Evolutionary conservation across 2,797 vertebrate species (phyloP), one percentile per base, ranked within the genome.

Genomic region (Urosaurus nigricauda): DNA sequence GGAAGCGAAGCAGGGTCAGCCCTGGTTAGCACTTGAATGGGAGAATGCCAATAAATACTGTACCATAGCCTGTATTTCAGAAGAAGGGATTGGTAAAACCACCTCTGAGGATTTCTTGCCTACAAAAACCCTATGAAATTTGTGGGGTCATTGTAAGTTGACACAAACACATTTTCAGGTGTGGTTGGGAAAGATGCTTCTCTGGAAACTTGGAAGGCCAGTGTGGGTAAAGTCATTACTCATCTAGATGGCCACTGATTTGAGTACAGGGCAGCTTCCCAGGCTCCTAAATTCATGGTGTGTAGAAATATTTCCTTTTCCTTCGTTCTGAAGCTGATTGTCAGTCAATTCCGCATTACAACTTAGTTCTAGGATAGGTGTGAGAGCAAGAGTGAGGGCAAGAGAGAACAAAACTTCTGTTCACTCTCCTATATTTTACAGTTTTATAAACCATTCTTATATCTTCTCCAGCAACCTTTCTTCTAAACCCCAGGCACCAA

Each of bases 311-410:
- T 2, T 32, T 58, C 17, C 1, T 37, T 79, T 73, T 60, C 9
- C 29, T 73, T 17, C 24, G 16, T 73, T 81, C 51, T 58, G 26
- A 81, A n/a, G 12, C 4, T n/a, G 47, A 53, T 43, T 40, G 26
- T 17, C 51, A 81, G n/a, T 87, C 53, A 43, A 81, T 80, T 58
- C 19, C 35, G 74, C 24, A 40, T 87, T 87, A 40, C 14, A 24
- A 21, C 4, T 37, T 17, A 83, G 56, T 16, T 37, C 56, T 35
- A 63, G 13, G 24, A 47, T 81, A 0, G 5, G 5, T 16, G 1
- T 68, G 65, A 1, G 5, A 4, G 5, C 17, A 58, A 58, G 16
- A 19, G 16, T 9, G 53, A 13, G 53, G 2, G 53, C 12, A 1
- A 51, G 47, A 51, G 47, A 6, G 17, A 51, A 74, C 29, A 51